A percentile compares a stretch with the other conserved stretches of the same genome.
These are phyloP conservation scores for silkworm (Bombyx mori) DNA, from an alignment of 1,140 invertebrate species.

Conservation along the genomic window ASM3026992v2 NC_085124.1:9017001-9017500, in stretches of 20 bases:
- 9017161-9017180: constrained; percentile 59
- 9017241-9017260: constrained; percentile 51
- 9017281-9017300: constrained; percentile 70
- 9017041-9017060: constrained; percentile 70
- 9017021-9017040: constrained; percentile 67
- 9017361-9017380: constrained; percentile 43
- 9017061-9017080: constrained; percentile 59
- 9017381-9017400: constrained; percentile 43
- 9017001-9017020: constrained; percentile 51
- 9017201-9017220: constrained; percentile 66
- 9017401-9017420: constrained; percentile 44
- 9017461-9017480: neutral
- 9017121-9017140: constrained; percentile 47
- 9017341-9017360: constrained; percentile 66
- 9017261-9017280: constrained; percentile 69
- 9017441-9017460: neutral
- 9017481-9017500: constrained; percentile 15
- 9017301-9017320: constrained; percentile 66
- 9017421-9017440: constrained; percentile 29
- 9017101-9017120: constrained; percentile 65
- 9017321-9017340: constrained; percentile 31
- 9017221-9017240: constrained; percentile 66
- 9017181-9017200: constrained; percentile 70
- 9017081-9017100: constrained; percentile 38
- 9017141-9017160: constrained; percentile 65